Conservation (phyloP, 2,797 vertebrate species). For the Pseudocheirus occidentalis region DNA sequence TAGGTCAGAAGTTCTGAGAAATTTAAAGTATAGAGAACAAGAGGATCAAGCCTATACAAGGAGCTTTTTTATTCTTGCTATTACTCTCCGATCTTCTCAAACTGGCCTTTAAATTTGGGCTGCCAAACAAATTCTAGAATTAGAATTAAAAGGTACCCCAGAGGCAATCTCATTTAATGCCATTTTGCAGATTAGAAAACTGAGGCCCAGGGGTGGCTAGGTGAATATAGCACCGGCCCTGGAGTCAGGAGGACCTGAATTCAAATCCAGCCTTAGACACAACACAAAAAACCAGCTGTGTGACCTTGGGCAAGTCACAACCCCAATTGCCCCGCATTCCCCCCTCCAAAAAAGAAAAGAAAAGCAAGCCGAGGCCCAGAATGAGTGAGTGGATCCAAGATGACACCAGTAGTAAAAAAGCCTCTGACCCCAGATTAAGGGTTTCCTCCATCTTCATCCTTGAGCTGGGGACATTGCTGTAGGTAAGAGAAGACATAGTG, state of each 20-base stretch:
- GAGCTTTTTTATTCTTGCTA: constrained; percentile 34
- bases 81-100: background rate
- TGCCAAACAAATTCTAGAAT: background rate
- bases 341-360: too few relatives aligned
- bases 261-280: too few relatives aligned
- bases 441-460: background rate
- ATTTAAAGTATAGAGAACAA: background rate
- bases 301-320: too few relatives aligned
- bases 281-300: too few relatives aligned
- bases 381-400: background rate
- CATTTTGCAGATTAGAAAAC: background rate
- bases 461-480: background rate
- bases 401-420: background rate
- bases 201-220: background rate
- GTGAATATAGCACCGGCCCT: too few relatives aligned
- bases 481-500: background rate
- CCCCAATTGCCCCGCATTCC: too few relatives aligned
- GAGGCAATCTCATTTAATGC: background rate
- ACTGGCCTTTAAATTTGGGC: constrained; percentile 9
- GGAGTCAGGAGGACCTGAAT: too few relatives aligned
- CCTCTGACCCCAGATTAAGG: background rate
- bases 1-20: background rate
- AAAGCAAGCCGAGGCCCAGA: background rate
- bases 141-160: background rate
- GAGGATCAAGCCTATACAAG: background rate